Evolutionary conservation across 2,797 vertebrate species (phyloP), one percentile per base, ranked within the genome.

Genomic region (Acanthiza pusilla): DNA sequence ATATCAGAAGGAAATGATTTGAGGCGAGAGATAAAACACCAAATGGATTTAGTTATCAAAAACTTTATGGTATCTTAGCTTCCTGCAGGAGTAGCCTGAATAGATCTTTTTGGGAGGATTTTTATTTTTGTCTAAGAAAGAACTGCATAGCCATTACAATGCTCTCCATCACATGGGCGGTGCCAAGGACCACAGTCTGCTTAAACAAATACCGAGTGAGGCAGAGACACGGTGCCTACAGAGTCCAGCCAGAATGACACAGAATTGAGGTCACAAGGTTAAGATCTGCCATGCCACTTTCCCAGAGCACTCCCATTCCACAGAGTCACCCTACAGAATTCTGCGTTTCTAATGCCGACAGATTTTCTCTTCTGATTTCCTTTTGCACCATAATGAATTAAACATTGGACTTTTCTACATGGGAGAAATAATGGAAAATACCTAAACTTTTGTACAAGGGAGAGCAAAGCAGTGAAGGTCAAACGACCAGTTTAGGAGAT

Each of bases 41-140:
- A 91, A 96, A 96, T 87, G 65, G 93, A 96, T 97, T 95, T 94
- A 94, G 95, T 87, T 96, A 96, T 96, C 89, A 94, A 94, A 93
- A 93, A 85, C 63, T 68, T 95, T 65, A 93, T 30, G 71, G 51
- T 65, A n/a, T 80, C 72, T 87, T 74, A 80, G 61, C 61, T 82
- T 94, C 61, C 60, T 85, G 51, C 43, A 72, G 61, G 71, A 85
- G 50, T 30, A 85, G 47, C 36, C 47, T 62, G 42, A 87, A 87
- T 21, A 75, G 48, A 53, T 71, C 50, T 67, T 93, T 91, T 68
- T 0, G 22, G 47, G 48, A 77, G 38, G 32, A 73, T 61, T 91
- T 95, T 70, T 86, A 70, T 42, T 75, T 38, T 89, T 91, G 79
- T 27, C 61, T 68, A 54, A 85, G 65, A 40, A 76, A 85, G 91